Evolutionary conservation across 1,140 invertebrate species (phyloP).

Genomic region (Microplitis mediator): DNA sequence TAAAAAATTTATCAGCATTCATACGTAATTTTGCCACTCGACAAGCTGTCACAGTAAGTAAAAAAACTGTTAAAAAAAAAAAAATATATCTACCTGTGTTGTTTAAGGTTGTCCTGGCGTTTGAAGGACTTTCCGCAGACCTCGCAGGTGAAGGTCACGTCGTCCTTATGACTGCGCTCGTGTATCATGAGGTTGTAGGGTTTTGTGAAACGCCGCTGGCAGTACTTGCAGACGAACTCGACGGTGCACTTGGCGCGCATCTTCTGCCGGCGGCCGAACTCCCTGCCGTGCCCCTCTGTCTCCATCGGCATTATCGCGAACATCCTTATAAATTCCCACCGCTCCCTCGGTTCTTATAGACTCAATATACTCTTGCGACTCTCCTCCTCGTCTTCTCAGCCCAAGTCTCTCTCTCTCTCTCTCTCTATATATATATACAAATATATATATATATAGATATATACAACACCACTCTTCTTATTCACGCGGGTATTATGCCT

Average conservation of each 20-base stretch:
- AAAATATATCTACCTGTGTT: slow-evolving; percentile 77
- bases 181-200: slow-evolving; percentile 99
- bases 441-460: too few species aligned
- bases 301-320: slow-evolving; percentile 83
- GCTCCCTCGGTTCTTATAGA: slow-evolving; percentile 51
- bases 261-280: slow-evolving; percentile 85
- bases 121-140: slow-evolving; percentile 99
- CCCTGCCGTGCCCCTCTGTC: slow-evolving; percentile 86
- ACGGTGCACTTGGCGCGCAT: slow-evolving; percentile 85
- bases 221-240: slow-evolving; percentile 99
- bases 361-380: slow-evolving; percentile 51
- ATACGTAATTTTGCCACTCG: not conserved
- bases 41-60: not conserved
- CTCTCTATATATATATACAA: not conserved
- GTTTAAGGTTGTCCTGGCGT: slow-evolving; percentile 93
- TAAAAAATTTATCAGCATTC: too few species aligned
- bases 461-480: not conserved
- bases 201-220: slow-evolving; percentile 98
- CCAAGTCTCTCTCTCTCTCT: slow-evolving; percentile 25
- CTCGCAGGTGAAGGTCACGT: slow-evolving; percentile 98
- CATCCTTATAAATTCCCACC: slow-evolving; percentile 65
- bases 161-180: slow-evolving; percentile 96
- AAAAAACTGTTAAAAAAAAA: slow-evolving; percentile 2
- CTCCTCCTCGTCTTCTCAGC: slow-evolving; percentile 34
- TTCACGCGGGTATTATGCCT: not conserved